Evolutionary conservation across 2,888 invertebrate genomes (phyloP).

Genomic region (Drepana falcataria): DNA sequence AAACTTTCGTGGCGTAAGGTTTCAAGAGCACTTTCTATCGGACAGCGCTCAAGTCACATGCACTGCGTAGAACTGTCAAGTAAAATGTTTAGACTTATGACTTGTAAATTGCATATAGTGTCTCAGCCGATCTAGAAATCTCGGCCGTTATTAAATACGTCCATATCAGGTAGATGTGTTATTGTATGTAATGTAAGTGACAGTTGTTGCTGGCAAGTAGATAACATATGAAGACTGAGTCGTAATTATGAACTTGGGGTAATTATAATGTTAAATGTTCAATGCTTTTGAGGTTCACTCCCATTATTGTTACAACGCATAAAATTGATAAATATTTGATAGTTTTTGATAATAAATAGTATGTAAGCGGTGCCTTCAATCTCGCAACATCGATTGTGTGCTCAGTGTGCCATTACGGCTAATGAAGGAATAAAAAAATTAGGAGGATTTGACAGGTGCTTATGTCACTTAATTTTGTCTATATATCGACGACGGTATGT

Average conservation of each 20-base stretch:
- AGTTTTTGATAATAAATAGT: not conserved
- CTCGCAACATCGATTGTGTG: not conserved
- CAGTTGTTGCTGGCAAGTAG: conserved; percentile 24
- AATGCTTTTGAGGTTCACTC: conserved; percentile 3
- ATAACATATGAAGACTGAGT: conserved; percentile 46
- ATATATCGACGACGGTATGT: no score
- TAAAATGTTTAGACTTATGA: no score
- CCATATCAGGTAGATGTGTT: conserved; percentile 8
- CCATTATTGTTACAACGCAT: not conserved
- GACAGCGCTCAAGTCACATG: no score
- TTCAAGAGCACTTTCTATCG: no score
- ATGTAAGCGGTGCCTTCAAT: not conserved
- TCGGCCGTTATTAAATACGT: conserved; percentile 6
- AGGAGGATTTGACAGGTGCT: not conserved
- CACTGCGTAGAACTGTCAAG: no score
- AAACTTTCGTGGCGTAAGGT: no score
- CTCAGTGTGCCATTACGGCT: no score
- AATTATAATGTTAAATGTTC: conserved; percentile 10
- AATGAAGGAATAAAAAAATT: no score
- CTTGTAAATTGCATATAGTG: no score
- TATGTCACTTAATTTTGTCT: not conserved
- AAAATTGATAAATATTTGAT: not conserved
- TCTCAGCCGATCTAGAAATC: not conserved
- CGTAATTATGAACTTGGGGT: conserved; percentile 35
- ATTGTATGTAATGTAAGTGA: conserved; percentile 7